Conservation (phyloP, 2,888 invertebrate genomes). For the Onthophagus sagittarius region DNA sequence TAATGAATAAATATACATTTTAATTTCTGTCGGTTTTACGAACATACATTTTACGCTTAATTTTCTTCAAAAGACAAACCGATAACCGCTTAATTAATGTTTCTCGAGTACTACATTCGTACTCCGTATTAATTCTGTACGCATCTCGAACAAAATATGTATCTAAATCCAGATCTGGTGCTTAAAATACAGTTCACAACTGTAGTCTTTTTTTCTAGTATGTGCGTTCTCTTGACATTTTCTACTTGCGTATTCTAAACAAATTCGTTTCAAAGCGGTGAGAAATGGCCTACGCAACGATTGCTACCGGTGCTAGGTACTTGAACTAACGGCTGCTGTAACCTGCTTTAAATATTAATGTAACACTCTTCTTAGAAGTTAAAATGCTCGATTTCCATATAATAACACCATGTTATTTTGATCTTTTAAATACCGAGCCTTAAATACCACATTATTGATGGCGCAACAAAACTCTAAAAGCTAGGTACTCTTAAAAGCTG, state of each 20-base stretch:
- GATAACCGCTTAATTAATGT: not conserved
- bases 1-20: not conserved
- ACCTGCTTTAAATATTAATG: not conserved
- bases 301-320: not conserved
- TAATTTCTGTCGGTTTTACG: not conserved
- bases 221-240: not conserved
- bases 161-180: not conserved
- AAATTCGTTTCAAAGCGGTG: not conserved
- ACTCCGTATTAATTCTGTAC: too few relatives aligned
- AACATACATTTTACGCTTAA: not conserved
- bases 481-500: too few relatives aligned
- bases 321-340: not conserved
- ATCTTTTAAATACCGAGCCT: not conserved
- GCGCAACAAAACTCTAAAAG: too few relatives aligned
- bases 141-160: not conserved
- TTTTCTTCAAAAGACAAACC: not conserved
- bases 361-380: not conserved
- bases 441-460: not conserved
- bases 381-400: not conserved
- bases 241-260: not conserved
- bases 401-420: not conserved
- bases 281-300: not conserved
- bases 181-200: not conserved
- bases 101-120: too few relatives aligned
- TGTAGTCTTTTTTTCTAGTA: not conserved